Evolutionary conservation across 2,113 vertebrate species (phyloP).

Genomic region (Colistium nudipinnis): DNA sequence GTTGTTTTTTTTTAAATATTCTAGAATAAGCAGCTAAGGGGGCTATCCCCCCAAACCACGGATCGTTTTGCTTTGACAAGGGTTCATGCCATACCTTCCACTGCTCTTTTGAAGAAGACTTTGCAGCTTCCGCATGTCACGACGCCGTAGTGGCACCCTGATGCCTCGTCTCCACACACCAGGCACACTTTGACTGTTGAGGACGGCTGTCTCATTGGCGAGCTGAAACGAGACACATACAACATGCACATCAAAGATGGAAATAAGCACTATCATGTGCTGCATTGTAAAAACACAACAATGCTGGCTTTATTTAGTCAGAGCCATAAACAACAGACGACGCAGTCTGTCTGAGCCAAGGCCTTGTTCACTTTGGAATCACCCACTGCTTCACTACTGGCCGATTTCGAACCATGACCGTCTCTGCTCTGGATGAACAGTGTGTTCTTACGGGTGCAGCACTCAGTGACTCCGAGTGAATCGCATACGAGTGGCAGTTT

Average conservation of each 20-base stretch:
- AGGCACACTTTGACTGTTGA: conserved; percentile 98
- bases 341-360: conserved; percentile 18
- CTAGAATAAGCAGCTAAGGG: not conserved
- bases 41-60: too few species aligned
- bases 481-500: conserved; percentile 8
- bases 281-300: not conserved
- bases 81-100: conserved; percentile 87
- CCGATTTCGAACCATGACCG: conserved; percentile 34
- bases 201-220: conserved; percentile 92
- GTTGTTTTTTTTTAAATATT: not conserved
- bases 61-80: not conserved
- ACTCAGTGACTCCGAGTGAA: conserved; percentile 24
- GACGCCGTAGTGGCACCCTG: conserved; percentile 98
- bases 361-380: conserved; percentile 43
- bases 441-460: conserved; percentile 9
- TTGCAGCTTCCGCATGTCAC: conserved; percentile 99
- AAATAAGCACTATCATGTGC: not conserved
- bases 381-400: conserved; percentile 34
- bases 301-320: conserved; percentile 42
- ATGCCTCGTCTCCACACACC: conserved; percentile 98
- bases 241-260: conserved; percentile 34
- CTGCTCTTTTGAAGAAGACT: conserved; percentile 99
- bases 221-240: conserved; percentile 85
- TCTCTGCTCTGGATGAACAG: conserved; percentile 24
- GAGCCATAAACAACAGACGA: conserved; percentile 15